Evolutionary conservation across 1,140 invertebrate genomes (phyloP).

Genomic region (Delia radicum): DNA sequence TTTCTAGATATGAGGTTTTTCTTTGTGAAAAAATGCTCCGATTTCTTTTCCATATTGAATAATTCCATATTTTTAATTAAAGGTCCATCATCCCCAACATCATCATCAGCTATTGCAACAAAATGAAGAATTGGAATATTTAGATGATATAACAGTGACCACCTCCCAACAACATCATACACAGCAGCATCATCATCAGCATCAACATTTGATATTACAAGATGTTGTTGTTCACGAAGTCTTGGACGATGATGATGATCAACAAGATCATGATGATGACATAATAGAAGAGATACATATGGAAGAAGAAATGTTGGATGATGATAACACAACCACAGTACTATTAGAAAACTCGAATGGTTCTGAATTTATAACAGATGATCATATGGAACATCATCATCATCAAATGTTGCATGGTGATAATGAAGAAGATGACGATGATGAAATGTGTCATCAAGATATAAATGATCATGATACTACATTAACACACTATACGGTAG

Average conservation of each 20-base stretch:
- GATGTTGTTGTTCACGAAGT: constrained; percentile 21
- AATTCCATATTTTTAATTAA: too few species aligned
- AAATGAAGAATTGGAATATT: constrained; percentile 38
- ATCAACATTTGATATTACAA: constrained; percentile 10
- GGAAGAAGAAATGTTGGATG: constrained; percentile 49
- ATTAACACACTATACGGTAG: constrained; percentile 40
- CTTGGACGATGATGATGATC: constrained; percentile 26
- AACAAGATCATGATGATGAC: constrained; percentile 44
- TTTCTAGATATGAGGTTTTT: too few species aligned
- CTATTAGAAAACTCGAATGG: constrained; percentile 26
- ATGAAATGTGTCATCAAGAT: constrained; percentile 34
- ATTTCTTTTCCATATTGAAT: too few species aligned
- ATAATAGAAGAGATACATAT: constrained; percentile 52
- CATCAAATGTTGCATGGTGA: constrained; percentile 25
- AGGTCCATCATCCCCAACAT: constrained; percentile 34
- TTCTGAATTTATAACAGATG: constrained; percentile 35
- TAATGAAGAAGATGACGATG: constrained; percentile 31
- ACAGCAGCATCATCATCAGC: constrained; percentile 19
- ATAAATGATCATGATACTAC: constrained; percentile 29
- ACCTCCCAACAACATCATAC: constrained; percentile 24
- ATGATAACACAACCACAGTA: constrained; percentile 35
- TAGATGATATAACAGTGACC: constrained; percentile 34
- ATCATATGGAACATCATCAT: constrained; percentile 44
- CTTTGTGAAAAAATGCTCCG: too few species aligned
- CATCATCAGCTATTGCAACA: constrained; percentile 38